A percentile compares a stretch with the other conserved stretches of the same genome.
Evolutionary conservation across 2,113 vertebrate species (phyloP).

Genomic region (Erythrocebus patas): DNA sequence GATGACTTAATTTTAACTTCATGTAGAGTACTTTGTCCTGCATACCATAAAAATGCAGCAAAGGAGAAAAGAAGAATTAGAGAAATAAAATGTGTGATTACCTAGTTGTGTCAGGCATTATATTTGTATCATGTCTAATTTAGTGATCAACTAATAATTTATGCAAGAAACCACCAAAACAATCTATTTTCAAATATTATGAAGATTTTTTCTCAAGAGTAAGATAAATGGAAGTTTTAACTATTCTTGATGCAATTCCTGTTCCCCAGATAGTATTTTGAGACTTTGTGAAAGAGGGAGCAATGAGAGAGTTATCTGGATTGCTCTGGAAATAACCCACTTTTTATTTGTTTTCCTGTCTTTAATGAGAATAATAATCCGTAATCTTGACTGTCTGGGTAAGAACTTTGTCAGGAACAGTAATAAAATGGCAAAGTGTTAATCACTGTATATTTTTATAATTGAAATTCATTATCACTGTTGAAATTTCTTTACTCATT

Average conservation of each 20-base stretch:
- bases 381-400: not conserved
- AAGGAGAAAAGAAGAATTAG: not conserved
- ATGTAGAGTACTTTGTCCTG: not conserved
- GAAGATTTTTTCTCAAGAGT: not conserved
- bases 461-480: not conserved
- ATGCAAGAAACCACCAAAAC: not conserved
- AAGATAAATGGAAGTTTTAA: not conserved
- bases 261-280: not conserved
- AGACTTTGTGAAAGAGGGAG: not conserved
- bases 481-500: constrained; percentile 1
- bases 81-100: not conserved
- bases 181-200: not conserved
- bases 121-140: not conserved
- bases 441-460: not conserved
- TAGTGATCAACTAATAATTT: not conserved
- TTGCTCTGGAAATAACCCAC: not conserved
- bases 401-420: not conserved
- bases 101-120: not conserved
- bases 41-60: not conserved
- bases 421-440: not conserved
- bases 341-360: not conserved
- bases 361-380: not conserved
- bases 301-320: not conserved
- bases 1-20: not conserved
- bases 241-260: not conserved